phyloP scores from a whole-genome alignment of 2,888 invertebrate genomes.

The Synergus japonicus region DNA sequence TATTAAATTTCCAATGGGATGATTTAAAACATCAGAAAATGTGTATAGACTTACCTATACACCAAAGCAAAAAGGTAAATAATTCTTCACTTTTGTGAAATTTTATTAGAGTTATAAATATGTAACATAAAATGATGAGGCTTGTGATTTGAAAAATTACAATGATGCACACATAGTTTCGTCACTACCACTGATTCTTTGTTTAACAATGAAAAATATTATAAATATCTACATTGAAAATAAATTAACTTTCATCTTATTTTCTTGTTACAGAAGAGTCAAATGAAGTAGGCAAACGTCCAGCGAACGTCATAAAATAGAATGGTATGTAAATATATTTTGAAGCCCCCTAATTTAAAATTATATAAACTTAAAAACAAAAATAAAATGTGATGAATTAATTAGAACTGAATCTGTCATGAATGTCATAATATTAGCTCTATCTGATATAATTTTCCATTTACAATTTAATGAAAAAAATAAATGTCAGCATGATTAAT shows the following conservation, averaged over 20 bases:
- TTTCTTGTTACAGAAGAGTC: neutral
- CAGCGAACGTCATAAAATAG: neutral
- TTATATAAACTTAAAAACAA: neutral
- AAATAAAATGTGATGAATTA: slow-evolving; percentile 49
- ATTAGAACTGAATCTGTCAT: slow-evolving; percentile 63
- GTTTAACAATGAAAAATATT: slow-evolving; percentile 16
- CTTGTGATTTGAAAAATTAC: slow-evolving; percentile 59
- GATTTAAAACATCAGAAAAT: neutral
- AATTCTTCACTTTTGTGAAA: neutral
- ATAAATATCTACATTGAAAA: neutral
- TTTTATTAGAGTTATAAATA: neutral
- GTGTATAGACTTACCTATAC: neutral
- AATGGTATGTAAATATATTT: neutral
- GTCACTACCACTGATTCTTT: slow-evolving; percentile 73
- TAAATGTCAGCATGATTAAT: neutral
- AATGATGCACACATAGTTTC: slow-evolving; percentile 67
- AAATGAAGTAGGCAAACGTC: too few species aligned
- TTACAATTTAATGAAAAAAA: neutral
- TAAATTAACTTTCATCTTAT: neutral
- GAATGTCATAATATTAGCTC: slow-evolving; percentile 72
- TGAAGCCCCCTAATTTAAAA: neutral
- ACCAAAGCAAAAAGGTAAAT: neutral
- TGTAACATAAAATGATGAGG: slow-evolving; percentile 48
- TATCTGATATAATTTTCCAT: slow-evolving; percentile 64
- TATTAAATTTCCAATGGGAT: neutral